These are phyloP conservation scores for Platygyra sinensis DNA, from an alignment of 64 coral and sea anemone species.

Conservation along the genomic window DNA sequence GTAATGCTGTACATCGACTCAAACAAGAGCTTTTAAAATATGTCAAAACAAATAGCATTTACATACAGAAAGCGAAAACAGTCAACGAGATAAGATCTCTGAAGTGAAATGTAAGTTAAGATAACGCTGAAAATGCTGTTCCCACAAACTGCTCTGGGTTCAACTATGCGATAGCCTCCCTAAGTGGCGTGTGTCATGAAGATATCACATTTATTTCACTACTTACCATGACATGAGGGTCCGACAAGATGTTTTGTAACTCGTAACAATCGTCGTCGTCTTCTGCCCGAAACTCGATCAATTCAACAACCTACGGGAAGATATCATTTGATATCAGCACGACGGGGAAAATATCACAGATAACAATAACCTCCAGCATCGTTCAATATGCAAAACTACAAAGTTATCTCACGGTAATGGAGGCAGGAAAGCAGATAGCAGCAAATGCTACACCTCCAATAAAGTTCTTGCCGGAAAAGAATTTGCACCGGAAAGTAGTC, in stretches of 20 bases:
- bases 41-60: no score
- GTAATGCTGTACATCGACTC: no score
- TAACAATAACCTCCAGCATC: neutral
- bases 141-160: neutral
- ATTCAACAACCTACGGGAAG: slow-evolving; percentile 67
- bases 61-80: no score
- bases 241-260: slow-evolving; percentile 91
- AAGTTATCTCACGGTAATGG: neutral
- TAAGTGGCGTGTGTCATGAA: neutral
- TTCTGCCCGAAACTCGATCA: slow-evolving; percentile 91
- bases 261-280: slow-evolving; percentile 99
- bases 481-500: no score
- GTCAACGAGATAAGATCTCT: no score
- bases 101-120: no score
- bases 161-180: neutral
- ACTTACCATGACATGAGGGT: slow-evolving; percentile 91
- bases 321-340: neutral
- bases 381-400: neutral
- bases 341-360: neutral
- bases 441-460: no score
- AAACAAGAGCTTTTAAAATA: no score
- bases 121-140: no score
- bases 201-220: neutral
- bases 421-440: no score
- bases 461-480: no score